These are phyloP conservation scores for Oscheius sp. DNA, from an alignment of 2,888 invertebrate genomes.

Conservation along the genomic window DNA sequence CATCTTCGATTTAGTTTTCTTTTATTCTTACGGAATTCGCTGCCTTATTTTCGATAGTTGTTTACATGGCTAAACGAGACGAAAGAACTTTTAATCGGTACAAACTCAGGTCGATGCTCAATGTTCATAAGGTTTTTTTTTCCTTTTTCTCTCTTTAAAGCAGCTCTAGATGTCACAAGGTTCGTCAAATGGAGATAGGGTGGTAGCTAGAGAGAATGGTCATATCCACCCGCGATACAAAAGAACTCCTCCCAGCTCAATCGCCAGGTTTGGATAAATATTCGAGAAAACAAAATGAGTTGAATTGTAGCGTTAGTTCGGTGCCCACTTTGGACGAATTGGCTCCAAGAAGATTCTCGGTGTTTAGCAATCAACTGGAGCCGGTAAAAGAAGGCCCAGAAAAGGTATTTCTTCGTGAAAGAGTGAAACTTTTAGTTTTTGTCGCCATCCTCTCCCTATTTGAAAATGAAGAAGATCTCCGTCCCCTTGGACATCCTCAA, in stretches of 20 bases:
- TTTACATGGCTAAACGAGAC: conserved; percentile 70
- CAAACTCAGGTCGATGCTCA: conserved; percentile 55
- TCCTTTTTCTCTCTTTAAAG: not conserved
- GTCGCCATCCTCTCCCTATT: not conserved
- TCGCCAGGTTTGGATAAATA: not conserved
- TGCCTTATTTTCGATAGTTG: conserved; percentile 66
- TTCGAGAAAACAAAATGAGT: too few relatives aligned
- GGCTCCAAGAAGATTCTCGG: not conserved
- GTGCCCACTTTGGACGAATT: conserved; percentile 10
- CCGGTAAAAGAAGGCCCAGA: conserved; percentile 19
- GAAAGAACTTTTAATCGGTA: conserved; percentile 68
- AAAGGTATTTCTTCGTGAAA: not conserved
- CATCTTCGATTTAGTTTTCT: conserved; percentile 47
- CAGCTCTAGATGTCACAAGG: not conserved
- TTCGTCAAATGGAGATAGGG: not conserved
- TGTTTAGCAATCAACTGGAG: conserved; percentile 1
- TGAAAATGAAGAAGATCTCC: not conserved
- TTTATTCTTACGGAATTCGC: conserved; percentile 67
- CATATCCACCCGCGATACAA: not conserved
- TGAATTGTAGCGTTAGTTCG: not conserved
- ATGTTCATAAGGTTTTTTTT: conserved; percentile 18
- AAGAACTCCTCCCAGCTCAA: conserved; percentile 5
- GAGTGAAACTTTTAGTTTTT: not conserved
- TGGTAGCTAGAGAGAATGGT: not conserved
- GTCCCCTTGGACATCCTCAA: conserved; percentile 6